Evolutionary conservation across 2,888 invertebrate genomes (phyloP), one percentile per base, ranked within the genome.

Genomic region (Coenonympha arcania): DNA sequence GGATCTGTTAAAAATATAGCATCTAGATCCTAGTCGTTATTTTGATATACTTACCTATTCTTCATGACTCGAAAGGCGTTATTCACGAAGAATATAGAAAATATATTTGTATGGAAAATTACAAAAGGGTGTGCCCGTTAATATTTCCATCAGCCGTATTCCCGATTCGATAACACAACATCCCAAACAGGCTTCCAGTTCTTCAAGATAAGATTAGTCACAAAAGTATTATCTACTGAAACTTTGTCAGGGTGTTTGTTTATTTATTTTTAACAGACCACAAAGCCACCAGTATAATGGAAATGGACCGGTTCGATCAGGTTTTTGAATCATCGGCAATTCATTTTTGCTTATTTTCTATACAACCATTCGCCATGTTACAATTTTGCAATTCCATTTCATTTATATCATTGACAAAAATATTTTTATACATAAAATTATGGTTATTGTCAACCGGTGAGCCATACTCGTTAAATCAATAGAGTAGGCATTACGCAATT

Each of bases 301-400:
- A 79, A 71, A 70, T 69, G 70, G 74, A 79, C 81, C 76, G 76
- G 78, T 79, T 76, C 67, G 65, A 71, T 73, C 68, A 64, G 71
- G 56, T 65, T 73, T 73, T 71, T 62, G 67, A 69, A 64, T 65
- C 62, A 59, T 62, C 62, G 59, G 64, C 65, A 43, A 24, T 42
- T n/a, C n/a, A 47, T 52, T 52, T 54, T 52, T 50, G 36, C 54
- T 55, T 55, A 47, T 58, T 56, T 45, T 54, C 49, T 48, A 44
- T 37, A 24, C 15, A 20, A 42, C 45, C 36, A 48, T 19, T 48
- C 41, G 20, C 24, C 39, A 43, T n/a, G 39, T 37, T 43, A 50
- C 26, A 33, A n/a, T 39, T 36, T 40, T 47, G 30, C 41, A 22
- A 24, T 46, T 34, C 30, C 16, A 41, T 41, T 41, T 15, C 26